Evolutionary conservation across 1,140 invertebrate genomes (phyloP).

Genomic region (Atta colombica): DNA sequence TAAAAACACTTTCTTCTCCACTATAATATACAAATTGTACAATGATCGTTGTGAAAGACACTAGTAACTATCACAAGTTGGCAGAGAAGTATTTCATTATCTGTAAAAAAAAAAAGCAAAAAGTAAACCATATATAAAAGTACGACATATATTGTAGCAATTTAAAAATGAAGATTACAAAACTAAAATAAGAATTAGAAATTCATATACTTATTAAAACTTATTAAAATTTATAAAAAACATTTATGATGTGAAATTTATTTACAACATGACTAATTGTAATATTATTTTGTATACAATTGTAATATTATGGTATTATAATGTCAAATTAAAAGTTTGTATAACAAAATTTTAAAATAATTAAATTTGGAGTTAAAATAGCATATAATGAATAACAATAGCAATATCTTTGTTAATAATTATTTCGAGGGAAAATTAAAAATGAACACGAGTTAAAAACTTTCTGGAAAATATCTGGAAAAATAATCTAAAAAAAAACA

Average conservation of each 20-base stretch:
- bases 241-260: neutral
- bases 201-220: no score
- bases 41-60: constrained; percentile 7
- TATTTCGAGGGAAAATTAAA: neutral
- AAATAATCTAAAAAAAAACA: neutral
- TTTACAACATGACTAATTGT: neutral
- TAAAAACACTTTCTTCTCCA: neutral
- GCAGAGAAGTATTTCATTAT: neutral
- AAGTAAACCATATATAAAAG: neutral
- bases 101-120: neutral
- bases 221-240: no score
- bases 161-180: neutral
- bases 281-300: no score
- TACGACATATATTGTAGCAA: neutral
- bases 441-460: neutral
- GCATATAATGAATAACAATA: neutral
- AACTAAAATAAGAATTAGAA: neutral
- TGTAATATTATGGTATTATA: neutral
- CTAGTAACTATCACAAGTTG: neutral
- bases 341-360: neutral
- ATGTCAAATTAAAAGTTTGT: neutral
- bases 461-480: neutral
- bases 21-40: neutral
- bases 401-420: neutral
- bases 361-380: neutral